phyloP scores from a whole-genome alignment of 2,797 vertebrate species.

The Bufotes viridis region DNA sequence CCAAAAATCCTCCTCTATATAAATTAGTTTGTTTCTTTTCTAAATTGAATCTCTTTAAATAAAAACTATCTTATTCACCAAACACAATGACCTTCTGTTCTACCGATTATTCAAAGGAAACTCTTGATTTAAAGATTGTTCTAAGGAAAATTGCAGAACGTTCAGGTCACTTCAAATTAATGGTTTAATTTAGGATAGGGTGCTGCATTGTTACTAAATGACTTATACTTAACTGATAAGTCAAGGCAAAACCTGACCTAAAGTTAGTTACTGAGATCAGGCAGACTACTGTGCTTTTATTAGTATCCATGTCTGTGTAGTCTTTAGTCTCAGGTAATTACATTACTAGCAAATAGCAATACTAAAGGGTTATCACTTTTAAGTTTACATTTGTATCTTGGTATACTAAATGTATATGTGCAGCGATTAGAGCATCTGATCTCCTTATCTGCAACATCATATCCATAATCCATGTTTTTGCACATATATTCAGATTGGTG shows the following conservation, averaged over 20 bases:
- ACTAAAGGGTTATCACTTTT: no score
- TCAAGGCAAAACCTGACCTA: neutral
- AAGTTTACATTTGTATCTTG: neutral
- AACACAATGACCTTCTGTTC: neutral
- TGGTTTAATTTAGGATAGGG: neutral
- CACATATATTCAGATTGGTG: neutral
- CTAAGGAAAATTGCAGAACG: neutral
- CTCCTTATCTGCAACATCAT: no score
- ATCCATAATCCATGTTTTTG: neutral
- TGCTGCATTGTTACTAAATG: neutral
- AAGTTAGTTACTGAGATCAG: neutral
- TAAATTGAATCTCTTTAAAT: neutral
- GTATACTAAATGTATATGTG: neutral
- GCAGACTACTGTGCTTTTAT: no score
- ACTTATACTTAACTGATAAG: neutral
- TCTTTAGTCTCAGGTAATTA: no score
- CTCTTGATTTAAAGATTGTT: neutral
- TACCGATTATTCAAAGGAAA: no score
- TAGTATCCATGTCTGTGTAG: no score
- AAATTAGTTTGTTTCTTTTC: slow-evolving; percentile 24
- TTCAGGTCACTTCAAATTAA: neutral
- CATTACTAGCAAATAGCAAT: no score
- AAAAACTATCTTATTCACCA: neutral
- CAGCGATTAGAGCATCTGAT: no score
- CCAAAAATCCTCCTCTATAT: slow-evolving; percentile 5